phyloP scores from a whole-genome alignment of 2,797 vertebrate genomes.

The Eidolon dupreanum region DNA sequence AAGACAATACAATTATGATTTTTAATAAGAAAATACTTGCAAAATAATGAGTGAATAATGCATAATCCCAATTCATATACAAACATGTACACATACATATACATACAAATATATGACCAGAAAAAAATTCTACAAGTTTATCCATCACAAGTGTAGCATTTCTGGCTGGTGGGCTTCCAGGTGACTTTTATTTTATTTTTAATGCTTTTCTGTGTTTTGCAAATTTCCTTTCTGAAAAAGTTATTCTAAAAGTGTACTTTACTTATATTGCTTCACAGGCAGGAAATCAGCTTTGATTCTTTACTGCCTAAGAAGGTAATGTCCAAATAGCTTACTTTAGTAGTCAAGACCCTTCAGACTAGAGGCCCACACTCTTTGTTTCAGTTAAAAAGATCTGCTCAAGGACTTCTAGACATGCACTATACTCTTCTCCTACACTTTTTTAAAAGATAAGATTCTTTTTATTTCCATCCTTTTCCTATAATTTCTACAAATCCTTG shows the following conservation, averaged over 20 bases:
- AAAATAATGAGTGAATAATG: neutral
- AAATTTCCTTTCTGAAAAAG: neutral
- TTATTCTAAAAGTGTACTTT: neutral
- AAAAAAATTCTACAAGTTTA: neutral
- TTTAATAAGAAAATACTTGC: constrained; percentile 5
- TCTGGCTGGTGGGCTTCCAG: neutral
- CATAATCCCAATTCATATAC: neutral
- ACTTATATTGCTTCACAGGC: neutral
- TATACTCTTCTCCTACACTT: neutral
- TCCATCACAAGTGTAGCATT: neutral
- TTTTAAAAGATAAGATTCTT: neutral
- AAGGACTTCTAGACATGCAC: neutral
- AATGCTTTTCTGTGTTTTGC: constrained; percentile 3
- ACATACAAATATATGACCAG: neutral
- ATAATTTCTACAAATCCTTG: constrained; percentile 26
- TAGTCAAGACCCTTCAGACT: neutral
- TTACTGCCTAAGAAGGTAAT: constrained; percentile 30
- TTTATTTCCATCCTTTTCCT: neutral
- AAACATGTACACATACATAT: neutral
- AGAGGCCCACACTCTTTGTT: neutral
- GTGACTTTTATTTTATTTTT: constrained; percentile 11
- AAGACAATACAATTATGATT: neutral
- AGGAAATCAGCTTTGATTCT: neutral
- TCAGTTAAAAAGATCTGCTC: neutral
- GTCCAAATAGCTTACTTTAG: neutral